These are phyloP conservation scores for Trissolcus japonicus DNA, from an alignment of 2,888 invertebrate genomes.

Conservation along the genomic window DNA sequence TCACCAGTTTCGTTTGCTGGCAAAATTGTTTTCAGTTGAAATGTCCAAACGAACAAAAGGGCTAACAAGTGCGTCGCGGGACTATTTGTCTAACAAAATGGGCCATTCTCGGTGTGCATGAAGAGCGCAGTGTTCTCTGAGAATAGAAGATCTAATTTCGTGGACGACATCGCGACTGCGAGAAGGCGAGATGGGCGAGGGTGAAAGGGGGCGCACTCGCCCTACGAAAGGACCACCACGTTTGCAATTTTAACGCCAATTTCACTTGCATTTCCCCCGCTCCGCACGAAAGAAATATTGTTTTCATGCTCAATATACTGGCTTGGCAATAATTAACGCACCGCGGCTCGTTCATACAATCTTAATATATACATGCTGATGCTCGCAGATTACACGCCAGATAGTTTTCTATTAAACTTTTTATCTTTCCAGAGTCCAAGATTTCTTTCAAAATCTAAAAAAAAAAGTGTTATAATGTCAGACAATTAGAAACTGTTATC, in stretches of 20 bases:
- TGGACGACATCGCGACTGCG: conserved; percentile 61
- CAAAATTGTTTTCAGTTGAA: conserved; percentile 30
- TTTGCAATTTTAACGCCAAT: conserved; percentile 76
- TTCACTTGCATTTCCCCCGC: conserved; percentile 72
- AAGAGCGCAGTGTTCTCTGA: conserved; percentile 63
- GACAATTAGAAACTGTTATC: too few species aligned
- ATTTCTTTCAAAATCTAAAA: too few species aligned
- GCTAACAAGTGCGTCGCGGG: not conserved
- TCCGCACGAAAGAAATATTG: conserved; percentile 70
- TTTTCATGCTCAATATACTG: conserved; percentile 75
- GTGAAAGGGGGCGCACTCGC: conserved; percentile 30
- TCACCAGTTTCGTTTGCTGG: not conserved
- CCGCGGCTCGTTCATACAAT: conserved; percentile 28
- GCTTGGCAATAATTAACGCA: conserved; percentile 72
- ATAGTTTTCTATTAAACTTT: not conserved
- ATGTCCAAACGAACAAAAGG: conserved; percentile 19
- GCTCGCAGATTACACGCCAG: conserved; percentile 11
- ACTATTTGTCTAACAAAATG: conserved; percentile 53
- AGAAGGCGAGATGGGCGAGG: conserved; percentile 31
- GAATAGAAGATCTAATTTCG: conserved; percentile 75
- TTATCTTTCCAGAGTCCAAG: too few species aligned
- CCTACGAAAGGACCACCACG: conserved; percentile 71
- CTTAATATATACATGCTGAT: too few species aligned
- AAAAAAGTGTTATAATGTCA: too few species aligned
- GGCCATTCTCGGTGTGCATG: conserved; percentile 30